These are phyloP conservation scores for Druceiella hillmani DNA, from an alignment of 2,888 invertebrate species.

Conservation along the genomic window DNA sequence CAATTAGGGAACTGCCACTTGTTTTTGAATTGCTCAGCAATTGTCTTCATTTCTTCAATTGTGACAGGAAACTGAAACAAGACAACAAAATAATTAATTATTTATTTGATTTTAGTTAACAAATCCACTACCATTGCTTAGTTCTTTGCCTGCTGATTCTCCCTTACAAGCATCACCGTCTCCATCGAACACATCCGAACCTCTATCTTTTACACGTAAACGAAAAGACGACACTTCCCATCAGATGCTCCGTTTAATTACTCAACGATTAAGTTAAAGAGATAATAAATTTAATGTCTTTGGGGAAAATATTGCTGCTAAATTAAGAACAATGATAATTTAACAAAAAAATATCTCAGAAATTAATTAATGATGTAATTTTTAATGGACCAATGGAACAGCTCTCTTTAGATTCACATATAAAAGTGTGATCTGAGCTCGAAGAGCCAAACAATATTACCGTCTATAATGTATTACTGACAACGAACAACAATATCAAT, in stretches of 20 bases:
- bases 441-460: no score
- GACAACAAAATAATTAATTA: slow-evolving; percentile 5
- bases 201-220: slow-evolving; percentile 10
- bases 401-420: slow-evolving; percentile 3
- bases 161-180: slow-evolving; percentile 5
- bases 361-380: slow-evolving; percentile 16
- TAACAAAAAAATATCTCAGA: slow-evolving; percentile 17
- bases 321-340: slow-evolving; percentile 16
- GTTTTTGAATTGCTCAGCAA: slow-evolving; percentile 11
- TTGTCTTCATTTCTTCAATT: slow-evolving; percentile 11
- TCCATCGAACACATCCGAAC: slow-evolving; percentile 5
- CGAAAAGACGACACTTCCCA: slow-evolving; percentile 14
- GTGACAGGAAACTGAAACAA: slow-evolving; percentile 13
- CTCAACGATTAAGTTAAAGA: slow-evolving; percentile 6
- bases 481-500: no score
- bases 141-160: slow-evolving; percentile 10
- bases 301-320: slow-evolving; percentile 12
- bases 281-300: slow-evolving; percentile 12
- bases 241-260: slow-evolving; percentile 8
- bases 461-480: no score
- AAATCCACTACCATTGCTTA: slow-evolving; percentile 7
- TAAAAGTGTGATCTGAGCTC: no score
- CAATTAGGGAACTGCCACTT: slow-evolving; percentile 9
- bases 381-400: slow-evolving; percentile 5
- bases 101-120: slow-evolving; percentile 9